These are phyloP conservation scores for Pionites leucogaster DNA, from an alignment of 2,113 vertebrate genomes.

Conservation along the genomic window DNA sequence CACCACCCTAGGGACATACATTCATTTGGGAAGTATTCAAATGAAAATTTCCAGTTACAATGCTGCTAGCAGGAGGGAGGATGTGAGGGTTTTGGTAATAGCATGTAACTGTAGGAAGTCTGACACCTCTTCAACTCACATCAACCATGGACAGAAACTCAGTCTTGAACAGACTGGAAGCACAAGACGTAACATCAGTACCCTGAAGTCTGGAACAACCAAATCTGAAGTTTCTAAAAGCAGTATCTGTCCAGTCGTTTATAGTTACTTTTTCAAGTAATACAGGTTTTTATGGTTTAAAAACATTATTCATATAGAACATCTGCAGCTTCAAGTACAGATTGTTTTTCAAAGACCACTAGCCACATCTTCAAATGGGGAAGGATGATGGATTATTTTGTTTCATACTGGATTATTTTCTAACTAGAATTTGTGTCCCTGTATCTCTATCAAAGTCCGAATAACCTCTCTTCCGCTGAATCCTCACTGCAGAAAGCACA, in stretches of 20 bases:
- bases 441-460: neutral
- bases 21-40: neutral
- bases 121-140: neutral
- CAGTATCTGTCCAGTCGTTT: neutral
- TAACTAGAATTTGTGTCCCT: neutral
- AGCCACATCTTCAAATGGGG: neutral
- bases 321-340: neutral
- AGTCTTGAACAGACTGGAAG: neutral
- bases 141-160: neutral
- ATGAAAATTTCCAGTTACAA: neutral
- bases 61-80: neutral
- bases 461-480: neutral
- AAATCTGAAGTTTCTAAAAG: neutral
- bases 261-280: neutral
- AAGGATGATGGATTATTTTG: neutral
- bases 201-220: neutral
- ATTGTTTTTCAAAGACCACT: neutral
- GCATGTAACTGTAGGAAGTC: neutral
- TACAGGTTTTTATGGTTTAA: neutral
- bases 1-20: neutral
- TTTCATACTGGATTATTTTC: neutral
- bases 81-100: neutral
- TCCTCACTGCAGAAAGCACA: neutral
- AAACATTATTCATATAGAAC: neutral
- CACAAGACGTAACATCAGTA: neutral